A percentile compares a stretch with the other conserved stretches of the same genome.
phyloP scores from a whole-genome alignment of 2,888 invertebrate species.

The Chrysina gloriosa region DNA sequence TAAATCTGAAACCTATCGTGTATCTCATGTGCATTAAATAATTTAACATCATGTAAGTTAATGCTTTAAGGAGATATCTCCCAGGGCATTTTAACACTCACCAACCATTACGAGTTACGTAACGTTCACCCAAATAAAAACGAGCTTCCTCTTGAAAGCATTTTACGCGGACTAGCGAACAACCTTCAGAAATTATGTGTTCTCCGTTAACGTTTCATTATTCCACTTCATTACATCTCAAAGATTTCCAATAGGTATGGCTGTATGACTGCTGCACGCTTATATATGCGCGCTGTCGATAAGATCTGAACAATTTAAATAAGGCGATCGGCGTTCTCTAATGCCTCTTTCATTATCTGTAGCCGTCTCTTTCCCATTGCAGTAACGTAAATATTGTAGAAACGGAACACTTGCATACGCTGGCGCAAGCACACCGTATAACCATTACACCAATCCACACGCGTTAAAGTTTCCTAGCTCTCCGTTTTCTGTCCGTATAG shows the following conservation, averaged over 20 bases:
- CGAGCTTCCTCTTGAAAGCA: not conserved
- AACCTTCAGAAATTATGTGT: constrained; percentile 28
- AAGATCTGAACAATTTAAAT: constrained; percentile 38
- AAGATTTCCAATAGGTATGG: constrained; percentile 21
- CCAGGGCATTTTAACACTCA: no score
- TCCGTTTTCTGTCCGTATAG: not conserved
- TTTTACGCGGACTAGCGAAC: not conserved
- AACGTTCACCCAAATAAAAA: not conserved
- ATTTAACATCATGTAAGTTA: no score
- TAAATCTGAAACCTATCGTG: no score
- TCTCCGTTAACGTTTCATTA: constrained; percentile 18
- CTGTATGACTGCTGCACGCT: not conserved
- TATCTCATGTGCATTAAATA: no score
- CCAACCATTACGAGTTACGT: no score
- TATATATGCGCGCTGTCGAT: not conserved
- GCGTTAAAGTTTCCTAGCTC: constrained; percentile 13
- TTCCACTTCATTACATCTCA: constrained; percentile 33
- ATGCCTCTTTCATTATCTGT: constrained; percentile 21
- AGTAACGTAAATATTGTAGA: constrained; percentile 7
- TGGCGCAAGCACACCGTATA: not conserved
- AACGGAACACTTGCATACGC: constrained; percentile 4
- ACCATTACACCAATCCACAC: not conserved
- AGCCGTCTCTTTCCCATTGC: constrained; percentile 11
- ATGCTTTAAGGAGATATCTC: no score
- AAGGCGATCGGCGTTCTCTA: constrained; percentile 20